Evolutionary conservation across 2,113 vertebrate genomes (phyloP).

Genomic region (Brachypteracias leptosomus): DNA sequence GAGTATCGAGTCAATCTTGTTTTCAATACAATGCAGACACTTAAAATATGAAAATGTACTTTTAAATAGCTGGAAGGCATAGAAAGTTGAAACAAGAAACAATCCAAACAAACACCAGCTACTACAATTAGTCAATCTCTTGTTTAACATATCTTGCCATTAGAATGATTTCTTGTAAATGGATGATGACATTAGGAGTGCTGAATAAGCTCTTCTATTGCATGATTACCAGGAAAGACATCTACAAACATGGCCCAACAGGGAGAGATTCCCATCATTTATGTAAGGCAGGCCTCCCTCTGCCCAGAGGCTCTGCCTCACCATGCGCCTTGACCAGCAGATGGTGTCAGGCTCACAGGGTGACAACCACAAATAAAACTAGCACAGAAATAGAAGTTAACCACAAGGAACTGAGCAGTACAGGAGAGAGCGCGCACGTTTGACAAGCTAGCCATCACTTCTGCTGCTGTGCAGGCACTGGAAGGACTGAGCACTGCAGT

Average conservation of each 20-base stretch:
- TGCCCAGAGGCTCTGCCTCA: not conserved
- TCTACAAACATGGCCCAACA: not conserved
- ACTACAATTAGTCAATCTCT: not conserved
- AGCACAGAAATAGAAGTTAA: not conserved
- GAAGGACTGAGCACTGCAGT: not conserved
- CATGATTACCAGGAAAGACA: not conserved
- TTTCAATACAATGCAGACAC: not conserved
- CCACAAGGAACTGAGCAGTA: not conserved
- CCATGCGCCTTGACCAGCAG: not conserved
- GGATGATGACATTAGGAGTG: not conserved
- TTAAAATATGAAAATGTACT: not conserved
- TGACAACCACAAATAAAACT: not conserved
- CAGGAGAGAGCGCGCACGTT: not conserved
- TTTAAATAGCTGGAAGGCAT: not conserved
- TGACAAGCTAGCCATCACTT: rapidly evolving
- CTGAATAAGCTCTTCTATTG: not conserved
- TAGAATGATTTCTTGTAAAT: not conserved
- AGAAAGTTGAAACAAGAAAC: not conserved
- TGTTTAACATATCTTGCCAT: not conserved
- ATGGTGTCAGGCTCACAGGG: not conserved
- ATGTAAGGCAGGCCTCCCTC: not conserved
- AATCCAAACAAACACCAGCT: not conserved
- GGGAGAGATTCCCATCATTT: not conserved
- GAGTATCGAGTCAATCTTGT: not conserved
- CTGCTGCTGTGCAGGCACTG: not conserved